Evolutionary conservation across 2,113 vertebrate species (phyloP), one percentile per base, ranked within the genome.

Genomic region (Nicator chloris): DNA sequence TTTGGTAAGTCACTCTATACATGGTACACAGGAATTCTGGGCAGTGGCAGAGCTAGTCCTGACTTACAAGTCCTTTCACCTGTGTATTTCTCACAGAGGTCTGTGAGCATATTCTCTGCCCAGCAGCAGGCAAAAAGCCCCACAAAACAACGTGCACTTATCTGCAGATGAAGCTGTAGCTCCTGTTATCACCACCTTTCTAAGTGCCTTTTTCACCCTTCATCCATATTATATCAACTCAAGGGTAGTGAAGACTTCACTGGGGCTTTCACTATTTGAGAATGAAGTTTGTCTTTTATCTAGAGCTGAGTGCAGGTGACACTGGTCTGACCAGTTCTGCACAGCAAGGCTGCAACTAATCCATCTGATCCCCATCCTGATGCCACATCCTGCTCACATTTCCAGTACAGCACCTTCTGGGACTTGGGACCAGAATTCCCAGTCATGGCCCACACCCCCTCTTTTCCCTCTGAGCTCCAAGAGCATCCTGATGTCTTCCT

Each of bases 351-450:
- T 59, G 24, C 42, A 87, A 61, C 10, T 50, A 64, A 71, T 0
- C 1, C 19, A 71, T 13, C n/a, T 11, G 6, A 50, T 13, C 33
- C 6, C 17, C 15, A 13, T 8, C 9, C 6, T 37, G 20, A 18
- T 19, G 47, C 39, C 1, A 1, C 35, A 47, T 70, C 35, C 69
- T 30, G 27, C 35, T 78, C 2, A 0, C 40, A 42, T 7, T 6
- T 24, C 33, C 39, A 66, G 51, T 28, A 70, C 1, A 4, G 49
- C 5, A 23, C 22, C 20, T 71, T 70, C 65, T 54, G 31, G 44
- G 22, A 73, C 37, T 13, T 5, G 13, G 33, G 44, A 57, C 4
- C 0, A 0, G 23, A 53, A 6, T 66, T 69, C 14, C 28, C 0
- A 0, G 9, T 40, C 4, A 8, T 7, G 33, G 16, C 18, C 22